Percentiles rank a stretch among this genome's conserved stretches.
These are phyloP conservation scores for Belonocnema kinseyi DNA, from an alignment of 1,140 invertebrate species.

Conservation along the genomic window DNA sequence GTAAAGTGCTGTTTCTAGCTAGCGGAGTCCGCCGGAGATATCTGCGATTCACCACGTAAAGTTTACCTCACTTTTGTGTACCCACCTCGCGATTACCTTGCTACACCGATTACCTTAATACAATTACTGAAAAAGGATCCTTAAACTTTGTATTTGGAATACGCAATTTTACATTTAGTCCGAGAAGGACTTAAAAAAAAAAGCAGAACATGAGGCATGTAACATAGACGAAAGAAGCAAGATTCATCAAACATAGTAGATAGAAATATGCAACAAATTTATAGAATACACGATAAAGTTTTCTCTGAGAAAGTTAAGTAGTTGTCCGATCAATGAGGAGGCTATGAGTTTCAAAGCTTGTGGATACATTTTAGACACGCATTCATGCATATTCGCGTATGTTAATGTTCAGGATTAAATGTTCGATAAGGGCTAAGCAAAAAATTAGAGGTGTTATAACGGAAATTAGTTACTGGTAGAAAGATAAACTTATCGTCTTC, in stretches of 20 bases:
- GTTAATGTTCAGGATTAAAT: slow-evolving; percentile 16
- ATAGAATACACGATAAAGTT: slow-evolving; percentile 15
- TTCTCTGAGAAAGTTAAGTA: slow-evolving; percentile 14
- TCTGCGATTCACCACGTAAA: no score
- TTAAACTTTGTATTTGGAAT: no score
- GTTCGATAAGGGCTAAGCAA: background rate
- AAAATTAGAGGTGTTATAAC: slow-evolving; percentile 16
- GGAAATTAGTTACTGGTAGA: slow-evolving; percentile 12
- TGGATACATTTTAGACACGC: slow-evolving; percentile 30
- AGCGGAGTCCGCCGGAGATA: no score
- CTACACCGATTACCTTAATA: no score
- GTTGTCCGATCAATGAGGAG: background rate
- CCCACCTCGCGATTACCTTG: no score
- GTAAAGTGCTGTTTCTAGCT: no score
- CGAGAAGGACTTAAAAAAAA: no score
- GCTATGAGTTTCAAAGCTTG: slow-evolving; percentile 12
- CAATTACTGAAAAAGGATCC: no score
- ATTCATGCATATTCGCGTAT: slow-evolving; percentile 22
- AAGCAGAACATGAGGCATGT: background rate
- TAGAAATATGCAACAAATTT: slow-evolving; percentile 22
- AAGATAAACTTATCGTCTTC: slow-evolving; percentile 24
- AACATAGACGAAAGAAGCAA: background rate
- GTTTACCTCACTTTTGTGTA: no score
- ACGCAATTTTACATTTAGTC: no score
- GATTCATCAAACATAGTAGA: slow-evolving; percentile 11